Evolutionary conservation across 2,113 vertebrate species (phyloP), one percentile per base, ranked within the genome.

Genomic region (Saccopteryx leptura): DNA sequence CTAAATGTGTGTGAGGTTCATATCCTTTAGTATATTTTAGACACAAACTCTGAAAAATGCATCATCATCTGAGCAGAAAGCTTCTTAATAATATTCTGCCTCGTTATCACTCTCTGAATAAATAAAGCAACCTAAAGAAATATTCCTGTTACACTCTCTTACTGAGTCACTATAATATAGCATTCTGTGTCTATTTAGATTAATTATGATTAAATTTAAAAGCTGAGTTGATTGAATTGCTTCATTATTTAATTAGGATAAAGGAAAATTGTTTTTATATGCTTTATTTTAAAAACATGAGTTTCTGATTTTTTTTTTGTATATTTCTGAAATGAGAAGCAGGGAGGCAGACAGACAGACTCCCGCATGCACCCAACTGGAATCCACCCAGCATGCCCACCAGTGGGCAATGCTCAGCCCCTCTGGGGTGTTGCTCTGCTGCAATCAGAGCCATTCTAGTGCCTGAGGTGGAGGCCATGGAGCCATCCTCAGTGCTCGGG

Each of bases 191-290:
- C 85, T 95, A 79, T 94, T 93, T 93, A 96, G 94, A 98, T 97
- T 71, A 96, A 96, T 93, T 75, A 96, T 94, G 89, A 90, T 71
- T 14, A 50, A 91, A 68, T 96, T 94, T 93, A 93, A 68, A 97
- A 97, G 95, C 96, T 95, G 92, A 94, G 93, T 94, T 88, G 85
- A 28, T 83, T 94, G 84, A 46, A 96, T 96, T 91, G 2, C 1
- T 96, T 98, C 63, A 96, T 81, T 39, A 95, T 96, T 97, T 96
- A 97, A 89, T 90, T 93, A 93, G 97, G 92, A 92, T 8, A 14
- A 83, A 93, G 88, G 84, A 86, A 87, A 96, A 97, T 95, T 97
- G 88, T 96, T 95, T 96, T 97, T 96, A 96, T 94, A 78, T 56
- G 52, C 7, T 93, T 26, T 93, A 96, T 94, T 96, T n/a, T 61